These are phyloP conservation scores for Caiman crocodilus DNA, from an alignment of 2,797 vertebrate genomes.

Conservation along the genomic window DNA sequence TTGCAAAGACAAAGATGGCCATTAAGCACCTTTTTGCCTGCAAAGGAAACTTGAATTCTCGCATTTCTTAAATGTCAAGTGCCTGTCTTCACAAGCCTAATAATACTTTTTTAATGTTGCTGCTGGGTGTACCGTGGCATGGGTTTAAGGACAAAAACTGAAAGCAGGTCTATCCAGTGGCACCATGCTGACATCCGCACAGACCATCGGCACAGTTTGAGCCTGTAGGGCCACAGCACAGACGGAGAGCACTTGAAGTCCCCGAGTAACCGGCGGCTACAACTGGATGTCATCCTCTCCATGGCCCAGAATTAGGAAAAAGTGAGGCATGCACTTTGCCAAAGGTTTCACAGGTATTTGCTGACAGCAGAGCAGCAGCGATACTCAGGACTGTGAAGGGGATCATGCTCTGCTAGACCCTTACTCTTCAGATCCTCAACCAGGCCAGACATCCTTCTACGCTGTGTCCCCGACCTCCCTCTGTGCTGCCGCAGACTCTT, in stretches of 20 bases:
- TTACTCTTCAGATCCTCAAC: not conserved
- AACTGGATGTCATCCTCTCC: not conserved
- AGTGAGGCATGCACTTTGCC: not conserved
- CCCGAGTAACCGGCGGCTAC: not conserved
- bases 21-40: not conserved
- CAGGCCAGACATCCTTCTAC: no score
- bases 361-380: not conserved
- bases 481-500: not conserved
- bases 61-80: not conserved
- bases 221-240: not conserved
- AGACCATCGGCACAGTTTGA: not conserved
- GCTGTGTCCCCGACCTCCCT: not conserved
- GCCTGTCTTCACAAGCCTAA: not conserved
- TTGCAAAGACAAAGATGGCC: not conserved
- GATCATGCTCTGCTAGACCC: not conserved
- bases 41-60: not conserved
- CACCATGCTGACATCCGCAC: not conserved
- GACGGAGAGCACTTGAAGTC: not conserved
- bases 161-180: not conserved
- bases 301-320: not conserved
- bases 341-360: not conserved
- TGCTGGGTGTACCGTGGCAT: not conserved
- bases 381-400: not conserved
- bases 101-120: not conserved
- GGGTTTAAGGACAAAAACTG: not conserved